Conservation (phyloP, 2,888 invertebrate genomes). For the Lasioglossum leucozonium region DNA sequence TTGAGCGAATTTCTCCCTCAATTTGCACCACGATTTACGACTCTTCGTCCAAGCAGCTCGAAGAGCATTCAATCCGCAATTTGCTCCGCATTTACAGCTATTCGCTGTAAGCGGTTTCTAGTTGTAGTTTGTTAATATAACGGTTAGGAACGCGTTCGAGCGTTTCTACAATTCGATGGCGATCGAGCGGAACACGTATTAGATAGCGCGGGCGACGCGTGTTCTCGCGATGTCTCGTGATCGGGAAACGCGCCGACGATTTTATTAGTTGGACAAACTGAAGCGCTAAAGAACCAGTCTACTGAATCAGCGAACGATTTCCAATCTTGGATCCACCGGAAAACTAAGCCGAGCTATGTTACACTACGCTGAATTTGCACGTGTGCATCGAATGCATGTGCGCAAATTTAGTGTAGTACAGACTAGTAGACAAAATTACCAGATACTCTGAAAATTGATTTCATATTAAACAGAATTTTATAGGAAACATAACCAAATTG, state of each 20-base stretch:
- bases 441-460: not conserved
- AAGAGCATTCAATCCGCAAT: not conserved
- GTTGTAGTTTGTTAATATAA: not conserved
- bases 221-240: slow-evolving; percentile 55
- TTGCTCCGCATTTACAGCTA: slow-evolving; percentile 17
- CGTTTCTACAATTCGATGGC: slow-evolving; percentile 17
- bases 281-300: slow-evolving; percentile 19
- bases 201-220: slow-evolving; percentile 38
- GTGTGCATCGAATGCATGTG: too few species aligned
- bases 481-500: not conserved
- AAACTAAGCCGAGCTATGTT: not conserved
- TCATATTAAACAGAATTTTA: not conserved
- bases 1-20: not conserved
- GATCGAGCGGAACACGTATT: slow-evolving; percentile 30
- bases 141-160: not conserved
- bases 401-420: not conserved
- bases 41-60: not conserved
- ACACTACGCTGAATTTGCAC: not conserved
- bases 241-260: slow-evolving; percentile 44
- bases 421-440: not conserved
- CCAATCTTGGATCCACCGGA: slow-evolving; percentile 1
- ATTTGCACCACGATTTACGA: not conserved
- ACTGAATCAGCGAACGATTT: slow-evolving; percentile 12
- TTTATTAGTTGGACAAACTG: slow-evolving; percentile 17
- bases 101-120: slow-evolving; percentile 3